These are phyloP conservation scores for Aramus guarauna DNA, from an alignment of 2,113 vertebrate genomes.

Conservation along the genomic window DNA sequence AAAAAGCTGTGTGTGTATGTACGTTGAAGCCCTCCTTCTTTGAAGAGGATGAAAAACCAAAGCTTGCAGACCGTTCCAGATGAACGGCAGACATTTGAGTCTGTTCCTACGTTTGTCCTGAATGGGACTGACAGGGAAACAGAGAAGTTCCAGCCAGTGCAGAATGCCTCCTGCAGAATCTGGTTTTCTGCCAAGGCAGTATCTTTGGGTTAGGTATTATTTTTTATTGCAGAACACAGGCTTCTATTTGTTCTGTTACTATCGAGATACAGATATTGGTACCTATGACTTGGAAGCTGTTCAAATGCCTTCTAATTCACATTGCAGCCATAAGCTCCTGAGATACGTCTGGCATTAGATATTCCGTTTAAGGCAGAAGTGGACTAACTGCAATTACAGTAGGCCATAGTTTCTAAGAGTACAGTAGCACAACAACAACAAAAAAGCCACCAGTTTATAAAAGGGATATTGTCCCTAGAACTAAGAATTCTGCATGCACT, in stretches of 20 bases:
- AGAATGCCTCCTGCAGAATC: not conserved
- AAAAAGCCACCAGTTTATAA: not conserved
- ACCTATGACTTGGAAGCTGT: not conserved
- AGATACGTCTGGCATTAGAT: not conserved
- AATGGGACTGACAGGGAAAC: not conserved
- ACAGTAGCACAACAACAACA: not conserved
- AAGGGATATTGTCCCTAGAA: not conserved
- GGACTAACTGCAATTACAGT: not conserved
- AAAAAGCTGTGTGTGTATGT: not conserved
- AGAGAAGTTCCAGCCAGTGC: not conserved
- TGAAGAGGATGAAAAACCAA: not conserved
- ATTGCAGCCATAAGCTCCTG: not conserved
- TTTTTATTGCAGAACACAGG: not conserved
- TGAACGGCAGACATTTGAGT: not conserved
- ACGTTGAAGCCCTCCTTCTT: not conserved
- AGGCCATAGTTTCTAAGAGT: not conserved
- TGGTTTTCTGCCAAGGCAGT: not conserved
- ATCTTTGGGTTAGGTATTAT: not conserved
- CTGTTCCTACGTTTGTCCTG: not conserved
- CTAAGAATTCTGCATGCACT: not conserved
- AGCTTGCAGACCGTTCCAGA: fast-evolving
- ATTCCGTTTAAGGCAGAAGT: not conserved
- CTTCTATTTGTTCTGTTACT: not conserved
- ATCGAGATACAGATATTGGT: not conserved
- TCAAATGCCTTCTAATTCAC: not conserved